Conservation (phyloP, 1,140 invertebrate species). For the Halesus radiatus region DNA sequence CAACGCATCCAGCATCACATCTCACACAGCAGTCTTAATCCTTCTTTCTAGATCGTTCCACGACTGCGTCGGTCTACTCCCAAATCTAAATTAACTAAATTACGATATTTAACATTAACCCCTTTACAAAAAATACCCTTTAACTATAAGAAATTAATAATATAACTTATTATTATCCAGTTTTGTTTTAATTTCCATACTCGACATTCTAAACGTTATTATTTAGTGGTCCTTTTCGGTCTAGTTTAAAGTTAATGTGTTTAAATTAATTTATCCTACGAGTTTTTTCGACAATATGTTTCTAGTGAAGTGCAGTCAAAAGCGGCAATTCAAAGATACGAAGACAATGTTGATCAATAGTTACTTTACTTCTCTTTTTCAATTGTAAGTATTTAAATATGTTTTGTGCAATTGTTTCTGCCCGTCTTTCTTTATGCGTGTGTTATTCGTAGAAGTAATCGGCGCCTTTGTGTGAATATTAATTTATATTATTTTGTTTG, state of each 20-base stretch:
- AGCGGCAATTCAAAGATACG: constrained; percentile 27
- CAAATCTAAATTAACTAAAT: background rate
- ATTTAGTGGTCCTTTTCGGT: background rate
- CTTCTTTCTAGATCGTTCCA: constrained; percentile 27
- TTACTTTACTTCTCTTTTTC: constrained; percentile 29
- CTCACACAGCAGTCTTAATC: background rate
- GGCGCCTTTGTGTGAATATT: too few relatives aligned
- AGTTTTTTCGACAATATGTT: constrained; percentile 8
- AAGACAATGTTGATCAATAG: constrained; percentile 21
- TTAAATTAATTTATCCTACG: background rate
- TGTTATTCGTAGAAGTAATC: too few relatives aligned
- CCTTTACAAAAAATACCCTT: background rate
- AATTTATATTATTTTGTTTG: too few relatives aligned
- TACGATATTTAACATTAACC: background rate
- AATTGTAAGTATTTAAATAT: constrained; percentile 22
- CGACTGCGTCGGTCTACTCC: background rate
- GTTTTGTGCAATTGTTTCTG: background rate
- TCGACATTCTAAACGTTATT: constrained; percentile 13
- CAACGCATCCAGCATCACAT: constrained; percentile 16
- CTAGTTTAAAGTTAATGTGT: background rate
- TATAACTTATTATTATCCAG: background rate
- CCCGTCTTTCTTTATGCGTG: background rate
- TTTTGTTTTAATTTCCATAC: constrained; percentile 11
- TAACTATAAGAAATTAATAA: background rate
- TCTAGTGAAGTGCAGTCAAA: constrained; percentile 31